Percentiles rank a stretch among this genome's conserved stretches.
Conservation (phyloP, 2,797 vertebrate species). For the Melanotaenia nigrans region DNA sequence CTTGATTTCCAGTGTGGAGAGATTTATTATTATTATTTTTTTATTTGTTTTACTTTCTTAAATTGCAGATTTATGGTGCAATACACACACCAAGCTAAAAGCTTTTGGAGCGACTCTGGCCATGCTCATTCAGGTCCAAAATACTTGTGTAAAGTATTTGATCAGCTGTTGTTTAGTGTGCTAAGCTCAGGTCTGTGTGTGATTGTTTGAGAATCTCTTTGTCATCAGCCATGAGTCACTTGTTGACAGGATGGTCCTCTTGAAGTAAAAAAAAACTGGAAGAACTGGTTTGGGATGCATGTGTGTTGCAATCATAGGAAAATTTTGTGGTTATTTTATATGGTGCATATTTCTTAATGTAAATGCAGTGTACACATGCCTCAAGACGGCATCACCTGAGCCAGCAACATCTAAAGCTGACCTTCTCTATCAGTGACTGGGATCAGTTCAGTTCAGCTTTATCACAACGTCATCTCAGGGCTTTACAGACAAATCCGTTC, state of each 20-base stretch:
- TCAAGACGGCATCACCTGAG: background rate
- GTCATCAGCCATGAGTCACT: background rate
- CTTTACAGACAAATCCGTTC: too few relatives aligned
- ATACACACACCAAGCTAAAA: background rate
- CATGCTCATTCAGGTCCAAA: slow-evolving; percentile 34
- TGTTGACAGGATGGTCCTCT: background rate
- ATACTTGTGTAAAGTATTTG: slow-evolving; percentile 39
- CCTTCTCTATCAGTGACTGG: background rate
- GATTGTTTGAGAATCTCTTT: background rate
- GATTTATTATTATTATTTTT: background rate
- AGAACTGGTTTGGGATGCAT: background rate
- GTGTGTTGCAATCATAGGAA: background rate
- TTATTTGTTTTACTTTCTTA: background rate
- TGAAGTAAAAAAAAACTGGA: slow-evolving; percentile 13
- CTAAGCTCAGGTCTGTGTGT: slow-evolving; percentile 5
- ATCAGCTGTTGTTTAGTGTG: slow-evolving; percentile 40
- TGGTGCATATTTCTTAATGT: background rate
- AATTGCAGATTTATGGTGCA: slow-evolving; percentile 23
- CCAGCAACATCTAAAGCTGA: slow-evolving; percentile 7
- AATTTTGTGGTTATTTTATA: background rate
- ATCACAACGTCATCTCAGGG: too few relatives aligned
- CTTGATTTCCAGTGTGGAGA: slow-evolving; percentile 19
- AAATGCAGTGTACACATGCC: background rate
- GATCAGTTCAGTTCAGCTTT: too few relatives aligned
- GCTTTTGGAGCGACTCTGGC: slow-evolving; percentile 19